Conservation (phyloP, 2,113 vertebrate species). For the Motacilla tschutschensis region DNA sequence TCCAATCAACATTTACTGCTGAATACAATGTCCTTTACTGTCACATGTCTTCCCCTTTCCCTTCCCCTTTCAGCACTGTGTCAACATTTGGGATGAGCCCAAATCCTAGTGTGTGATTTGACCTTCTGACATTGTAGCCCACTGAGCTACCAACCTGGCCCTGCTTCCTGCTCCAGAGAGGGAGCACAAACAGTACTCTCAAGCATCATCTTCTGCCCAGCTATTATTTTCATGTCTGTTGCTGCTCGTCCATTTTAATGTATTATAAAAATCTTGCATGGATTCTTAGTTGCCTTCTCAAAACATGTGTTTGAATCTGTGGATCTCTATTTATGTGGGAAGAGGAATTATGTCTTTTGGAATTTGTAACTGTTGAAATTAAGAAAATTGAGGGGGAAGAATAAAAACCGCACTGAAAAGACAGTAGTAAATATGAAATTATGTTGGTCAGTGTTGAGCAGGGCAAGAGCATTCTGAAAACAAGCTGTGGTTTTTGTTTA, state of each 20-base stretch:
- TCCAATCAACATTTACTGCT: not conserved
- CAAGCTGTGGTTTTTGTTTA: not conserved
- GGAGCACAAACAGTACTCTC: not conserved
- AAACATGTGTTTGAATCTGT: not conserved
- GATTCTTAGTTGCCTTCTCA: not conserved
- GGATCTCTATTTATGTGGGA: not conserved
- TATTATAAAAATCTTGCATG: not conserved
- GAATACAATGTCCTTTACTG: not conserved
- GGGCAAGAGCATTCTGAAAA: not conserved
- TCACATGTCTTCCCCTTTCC: slow-evolving; percentile 7
- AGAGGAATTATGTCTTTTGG: not conserved
- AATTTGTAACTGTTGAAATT: not conserved
- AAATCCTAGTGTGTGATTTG: slow-evolving; percentile 21
- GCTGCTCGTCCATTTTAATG: not conserved
- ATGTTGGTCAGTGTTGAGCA: not conserved
- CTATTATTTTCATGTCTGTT: not conserved
- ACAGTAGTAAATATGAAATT: not conserved
- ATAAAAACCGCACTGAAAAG: not conserved
- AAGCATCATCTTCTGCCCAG: not conserved
- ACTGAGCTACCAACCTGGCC: not conserved
- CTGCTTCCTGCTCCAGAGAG: not conserved
- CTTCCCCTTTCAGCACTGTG: not conserved
- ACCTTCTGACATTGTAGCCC: slow-evolving; percentile 14
- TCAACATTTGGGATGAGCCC: slow-evolving; percentile 31
- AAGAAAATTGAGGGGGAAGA: not conserved